Evolutionary conservation across 1,140 invertebrate genomes (phyloP).

Genomic region (Drosophila lowei): DNA sequence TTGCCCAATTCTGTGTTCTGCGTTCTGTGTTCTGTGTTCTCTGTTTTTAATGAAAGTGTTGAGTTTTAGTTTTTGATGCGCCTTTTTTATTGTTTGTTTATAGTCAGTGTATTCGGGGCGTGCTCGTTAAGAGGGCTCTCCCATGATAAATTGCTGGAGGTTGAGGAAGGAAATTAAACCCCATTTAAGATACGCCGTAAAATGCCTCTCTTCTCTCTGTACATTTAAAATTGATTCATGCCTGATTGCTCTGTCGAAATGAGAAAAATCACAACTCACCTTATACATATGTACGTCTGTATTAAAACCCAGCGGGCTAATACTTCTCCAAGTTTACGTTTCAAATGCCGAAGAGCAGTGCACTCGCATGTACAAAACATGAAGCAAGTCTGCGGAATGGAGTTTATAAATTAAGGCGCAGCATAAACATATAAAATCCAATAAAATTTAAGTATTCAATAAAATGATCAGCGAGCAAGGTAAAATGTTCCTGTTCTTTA

Average conservation of each 20-base stretch:
- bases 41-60: constrained; percentile 73
- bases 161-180: constrained; percentile 45
- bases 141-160: constrained; percentile 67
- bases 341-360: constrained; percentile 55
- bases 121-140: constrained; percentile 59
- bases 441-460: constrained; percentile 63
- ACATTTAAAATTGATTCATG: constrained; percentile 76
- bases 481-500: neutral
- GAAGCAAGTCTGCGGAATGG: constrained; percentile 30
- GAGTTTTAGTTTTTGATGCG: constrained; percentile 73
- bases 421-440: constrained; percentile 61
- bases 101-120: constrained; percentile 63
- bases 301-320: constrained; percentile 48
- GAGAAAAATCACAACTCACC: constrained; percentile 64
- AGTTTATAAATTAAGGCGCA: constrained; percentile 51
- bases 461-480: constrained; percentile 20
- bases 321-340: constrained; percentile 41
- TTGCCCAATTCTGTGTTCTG: constrained; percentile 61
- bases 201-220: constrained; percentile 50
- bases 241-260: constrained; percentile 57
- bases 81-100: constrained; percentile 80
- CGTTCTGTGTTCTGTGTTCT: neutral
- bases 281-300: constrained; percentile 55
- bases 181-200: constrained; percentile 74
- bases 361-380: constrained; percentile 21